Evolutionary conservation across 2,888 invertebrate genomes (phyloP).

Genomic region (Metellina segmentata): DNA sequence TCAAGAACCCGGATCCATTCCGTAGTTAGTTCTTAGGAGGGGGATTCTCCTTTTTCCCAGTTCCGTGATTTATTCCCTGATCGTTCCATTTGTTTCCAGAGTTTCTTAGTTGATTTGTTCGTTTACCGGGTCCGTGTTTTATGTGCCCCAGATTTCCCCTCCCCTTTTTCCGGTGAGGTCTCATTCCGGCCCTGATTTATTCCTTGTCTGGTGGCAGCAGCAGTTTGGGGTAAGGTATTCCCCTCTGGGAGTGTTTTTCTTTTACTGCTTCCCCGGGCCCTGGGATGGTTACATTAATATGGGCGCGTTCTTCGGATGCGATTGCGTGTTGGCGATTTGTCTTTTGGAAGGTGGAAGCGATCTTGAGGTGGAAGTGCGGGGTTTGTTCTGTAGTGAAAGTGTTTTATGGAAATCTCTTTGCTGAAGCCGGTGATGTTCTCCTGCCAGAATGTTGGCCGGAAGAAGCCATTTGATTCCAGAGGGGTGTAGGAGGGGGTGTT

Average conservation of each 20-base stretch:
- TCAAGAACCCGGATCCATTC: background rate
- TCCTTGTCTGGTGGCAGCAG: constrained; percentile 19
- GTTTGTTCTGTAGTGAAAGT: too few species aligned
- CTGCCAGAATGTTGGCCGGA: too few species aligned
- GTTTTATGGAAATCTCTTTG: too few species aligned
- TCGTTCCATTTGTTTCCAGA: constrained; percentile 48
- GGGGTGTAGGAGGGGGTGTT: too few species aligned
- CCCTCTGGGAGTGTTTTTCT: constrained; percentile 18
- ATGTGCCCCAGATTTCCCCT: constrained; percentile 36
- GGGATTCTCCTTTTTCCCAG: constrained; percentile 26
- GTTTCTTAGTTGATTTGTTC: constrained; percentile 65
- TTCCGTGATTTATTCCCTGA: constrained; percentile 55
- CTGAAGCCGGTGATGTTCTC: too few species aligned
- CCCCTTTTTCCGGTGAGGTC: constrained; percentile 5
- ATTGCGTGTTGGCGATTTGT: background rate
- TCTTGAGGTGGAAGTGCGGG: too few species aligned
- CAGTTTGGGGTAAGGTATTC: constrained; percentile 35
- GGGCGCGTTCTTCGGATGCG: background rate
- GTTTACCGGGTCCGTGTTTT: constrained; percentile 48
- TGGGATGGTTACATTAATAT: constrained; percentile 45
- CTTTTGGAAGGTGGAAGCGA: background rate
- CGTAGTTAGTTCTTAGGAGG: constrained; percentile 31
- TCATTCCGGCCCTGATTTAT: constrained; percentile 47
- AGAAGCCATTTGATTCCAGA: too few species aligned
- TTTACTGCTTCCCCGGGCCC: constrained; percentile 1